Conservation (phyloP, 2,797 vertebrate species). For the Hemibagrus guttatus region DNA sequence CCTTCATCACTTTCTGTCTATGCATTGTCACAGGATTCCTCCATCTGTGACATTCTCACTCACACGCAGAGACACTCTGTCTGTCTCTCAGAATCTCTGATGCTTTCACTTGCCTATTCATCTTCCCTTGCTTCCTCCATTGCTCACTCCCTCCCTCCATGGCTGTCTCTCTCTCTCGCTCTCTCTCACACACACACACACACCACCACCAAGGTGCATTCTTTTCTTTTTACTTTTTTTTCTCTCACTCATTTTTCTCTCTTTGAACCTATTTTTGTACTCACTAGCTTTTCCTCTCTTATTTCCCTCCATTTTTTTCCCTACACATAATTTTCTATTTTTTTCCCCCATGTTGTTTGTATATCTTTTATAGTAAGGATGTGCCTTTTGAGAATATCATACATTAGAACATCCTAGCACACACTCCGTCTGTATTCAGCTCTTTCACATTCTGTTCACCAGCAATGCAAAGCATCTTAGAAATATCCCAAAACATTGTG, state of each 20-base stretch:
- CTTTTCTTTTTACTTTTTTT: neutral
- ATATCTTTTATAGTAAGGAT: neutral
- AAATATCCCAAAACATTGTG: neutral
- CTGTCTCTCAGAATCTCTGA: neutral
- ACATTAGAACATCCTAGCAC: neutral
- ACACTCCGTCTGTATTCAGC: neutral
- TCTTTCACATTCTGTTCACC: neutral
- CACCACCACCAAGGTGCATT: neutral
- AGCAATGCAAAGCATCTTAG: neutral
- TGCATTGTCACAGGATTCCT: conserved; percentile 1
- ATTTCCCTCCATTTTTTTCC: neutral
- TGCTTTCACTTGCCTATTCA: neutral
- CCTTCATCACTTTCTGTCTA: neutral
- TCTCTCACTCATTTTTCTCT: neutral
- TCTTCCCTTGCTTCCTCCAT: neutral
- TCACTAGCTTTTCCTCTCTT: neutral
- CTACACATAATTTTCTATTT: no score
- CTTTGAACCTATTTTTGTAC: neutral
- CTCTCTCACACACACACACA: neutral
- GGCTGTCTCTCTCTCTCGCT: neutral
- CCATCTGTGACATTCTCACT: conserved; percentile 30
- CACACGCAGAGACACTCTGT: neutral
- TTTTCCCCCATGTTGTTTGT: neutral
- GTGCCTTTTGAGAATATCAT: neutral
- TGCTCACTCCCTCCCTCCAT: neutral